Conservation (phyloP, 64 coral and sea anemone genomes). For the Actinia equina region DNA sequence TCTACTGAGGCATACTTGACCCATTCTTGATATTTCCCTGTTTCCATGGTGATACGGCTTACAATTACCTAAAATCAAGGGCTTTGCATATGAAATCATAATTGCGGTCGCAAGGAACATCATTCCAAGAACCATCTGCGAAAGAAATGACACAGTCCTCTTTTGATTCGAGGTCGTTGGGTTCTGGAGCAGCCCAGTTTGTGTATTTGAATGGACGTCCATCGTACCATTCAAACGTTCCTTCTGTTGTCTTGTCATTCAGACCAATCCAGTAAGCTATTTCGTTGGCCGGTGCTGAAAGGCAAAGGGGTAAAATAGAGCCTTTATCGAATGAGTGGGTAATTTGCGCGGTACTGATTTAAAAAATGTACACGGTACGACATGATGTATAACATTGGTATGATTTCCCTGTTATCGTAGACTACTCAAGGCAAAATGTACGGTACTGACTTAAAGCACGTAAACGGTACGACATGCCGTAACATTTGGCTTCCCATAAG, state of each 20-base stretch:
- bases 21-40: not conserved
- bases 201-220: not conserved
- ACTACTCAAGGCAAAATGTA: too few relatives aligned
- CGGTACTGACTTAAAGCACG: too few relatives aligned
- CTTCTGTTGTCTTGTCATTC: not conserved
- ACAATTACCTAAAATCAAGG: not conserved
- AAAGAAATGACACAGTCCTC: not conserved
- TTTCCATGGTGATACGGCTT: not conserved
- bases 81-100: not conserved
- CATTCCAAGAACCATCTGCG: not conserved
- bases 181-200: not conserved
- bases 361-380: too few relatives aligned
- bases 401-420: too few relatives aligned
- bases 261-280: not conserved
- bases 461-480: too few relatives aligned
- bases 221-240: not conserved
- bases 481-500: too few relatives aligned
- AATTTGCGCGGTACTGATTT: too few relatives aligned
- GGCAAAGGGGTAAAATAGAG: not conserved
- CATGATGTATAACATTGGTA: too few relatives aligned
- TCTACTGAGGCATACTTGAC: too few relatives aligned
- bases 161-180: not conserved
- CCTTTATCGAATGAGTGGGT: not conserved
- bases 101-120: not conserved
- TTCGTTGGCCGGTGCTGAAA: not conserved